Percentiles rank a stretch among this genome's conserved stretches.
These are phyloP conservation scores for Apotomis betuletana DNA, from an alignment of 2,888 invertebrate species.

Conservation along the genomic window DNA sequence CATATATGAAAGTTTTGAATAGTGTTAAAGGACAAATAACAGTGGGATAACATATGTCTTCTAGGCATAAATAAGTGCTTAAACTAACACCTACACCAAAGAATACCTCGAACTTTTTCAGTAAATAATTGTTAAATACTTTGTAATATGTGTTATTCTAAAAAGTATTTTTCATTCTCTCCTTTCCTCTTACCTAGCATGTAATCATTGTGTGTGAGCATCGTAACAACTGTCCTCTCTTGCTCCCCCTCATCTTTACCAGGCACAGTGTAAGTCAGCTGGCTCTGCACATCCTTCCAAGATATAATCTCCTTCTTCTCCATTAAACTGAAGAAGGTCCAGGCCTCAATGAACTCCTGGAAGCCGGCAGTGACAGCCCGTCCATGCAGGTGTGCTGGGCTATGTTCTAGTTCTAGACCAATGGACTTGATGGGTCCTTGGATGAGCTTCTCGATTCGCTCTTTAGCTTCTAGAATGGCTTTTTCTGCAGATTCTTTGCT, in stretches of 20 bases:
- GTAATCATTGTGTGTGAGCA: slow-evolving; percentile 80
- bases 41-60: too few relatives aligned
- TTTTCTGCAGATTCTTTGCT: slow-evolving; percentile 68
- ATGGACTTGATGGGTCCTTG: slow-evolving; percentile 82
- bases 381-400: slow-evolving; percentile 84
- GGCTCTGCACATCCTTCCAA: slow-evolving; percentile 83
- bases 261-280: slow-evolving; percentile 71
- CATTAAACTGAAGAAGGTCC: slow-evolving; percentile 89
- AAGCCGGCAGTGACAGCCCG: slow-evolving; percentile 74
- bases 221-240: slow-evolving; percentile 58
- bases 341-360: slow-evolving; percentile 95
- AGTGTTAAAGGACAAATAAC: too few relatives aligned
- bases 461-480: slow-evolving; percentile 80
- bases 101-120: too few relatives aligned
- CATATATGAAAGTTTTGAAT: too few relatives aligned
- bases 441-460: slow-evolving; percentile 85
- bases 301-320: slow-evolving; percentile 83
- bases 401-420: slow-evolving; percentile 88
- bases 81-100: too few relatives aligned
- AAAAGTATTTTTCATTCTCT: too few relatives aligned
- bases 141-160: too few relatives aligned
- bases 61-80: too few relatives aligned
- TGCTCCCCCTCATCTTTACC: slow-evolving; percentile 47
- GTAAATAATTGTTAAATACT: too few relatives aligned
- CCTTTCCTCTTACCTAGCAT: slow-evolving; percentile 81